These are phyloP conservation scores for Porites lobata DNA, from an alignment of 92 coral and sea anemone species.

Conservation along the genomic window DNA sequence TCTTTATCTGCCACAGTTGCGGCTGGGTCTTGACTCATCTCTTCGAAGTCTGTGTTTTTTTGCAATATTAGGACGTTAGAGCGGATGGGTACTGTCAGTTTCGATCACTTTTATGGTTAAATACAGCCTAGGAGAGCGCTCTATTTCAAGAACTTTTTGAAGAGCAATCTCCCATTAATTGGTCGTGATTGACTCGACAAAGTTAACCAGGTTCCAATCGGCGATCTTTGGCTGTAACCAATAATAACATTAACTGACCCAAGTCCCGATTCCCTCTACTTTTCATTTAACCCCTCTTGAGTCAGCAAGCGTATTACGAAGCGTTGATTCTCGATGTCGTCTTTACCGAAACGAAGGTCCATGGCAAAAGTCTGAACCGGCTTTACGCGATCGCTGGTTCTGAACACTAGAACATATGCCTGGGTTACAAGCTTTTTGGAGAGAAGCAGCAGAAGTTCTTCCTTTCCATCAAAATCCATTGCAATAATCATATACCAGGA, in stretches of 20 bases:
- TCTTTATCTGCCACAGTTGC: not conserved
- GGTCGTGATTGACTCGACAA: constrained; percentile 17
- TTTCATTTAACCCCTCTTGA: constrained; percentile 19
- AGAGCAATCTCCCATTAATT: constrained; percentile 16
- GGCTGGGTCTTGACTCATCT: not conserved
- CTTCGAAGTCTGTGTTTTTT: not conserved
- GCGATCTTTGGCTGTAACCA: constrained; percentile 35
- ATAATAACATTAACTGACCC: constrained; percentile 14
- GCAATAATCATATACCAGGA: no score
- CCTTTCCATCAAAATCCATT: no score
- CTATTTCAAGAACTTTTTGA: not conserved
- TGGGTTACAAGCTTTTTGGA: not conserved
- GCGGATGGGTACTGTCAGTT: not conserved
- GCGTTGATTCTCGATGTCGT: constrained; percentile 1
- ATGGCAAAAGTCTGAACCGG: constrained; percentile 2
- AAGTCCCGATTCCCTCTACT: constrained; percentile 18
- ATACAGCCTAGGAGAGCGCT: constrained; percentile 5
- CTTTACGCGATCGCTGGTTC: not conserved
- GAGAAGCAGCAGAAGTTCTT: no score
- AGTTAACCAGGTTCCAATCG: constrained; percentile 11
- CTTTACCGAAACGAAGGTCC: constrained; percentile 6
- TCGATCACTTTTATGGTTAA: constrained; percentile 8
- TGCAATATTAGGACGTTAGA: not conserved
- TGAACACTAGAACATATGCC: constrained; percentile 12
- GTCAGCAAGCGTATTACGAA: constrained; percentile 17